Conservation (phyloP, 2,888 invertebrate species). For the Cryptocheilus praepositus region DNA sequence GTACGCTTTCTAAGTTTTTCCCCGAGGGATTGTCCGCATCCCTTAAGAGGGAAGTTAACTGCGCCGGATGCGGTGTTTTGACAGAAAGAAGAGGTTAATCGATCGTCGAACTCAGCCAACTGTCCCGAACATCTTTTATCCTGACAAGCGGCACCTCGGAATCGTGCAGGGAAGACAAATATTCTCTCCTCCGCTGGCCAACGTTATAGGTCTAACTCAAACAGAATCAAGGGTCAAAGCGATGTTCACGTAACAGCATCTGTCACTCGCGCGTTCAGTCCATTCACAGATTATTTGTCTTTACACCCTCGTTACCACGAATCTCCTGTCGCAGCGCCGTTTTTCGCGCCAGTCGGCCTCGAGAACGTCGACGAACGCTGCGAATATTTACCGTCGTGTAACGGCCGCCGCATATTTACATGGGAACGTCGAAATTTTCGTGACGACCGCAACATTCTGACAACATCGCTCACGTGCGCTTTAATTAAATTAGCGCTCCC, state of each 20-base stretch:
- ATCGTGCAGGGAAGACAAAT: constrained; percentile 9
- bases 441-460: too few relatives aligned
- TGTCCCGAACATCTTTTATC: constrained; percentile 31
- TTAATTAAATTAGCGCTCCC: too few relatives aligned
- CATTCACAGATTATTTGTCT: too few relatives aligned
- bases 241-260: neutral
- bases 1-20: constrained; percentile 52
- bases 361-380: too few relatives aligned
- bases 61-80: constrained; percentile 55
- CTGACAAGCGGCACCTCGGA: constrained; percentile 21
- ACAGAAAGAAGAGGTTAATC: constrained; percentile 51
- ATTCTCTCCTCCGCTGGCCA: neutral
- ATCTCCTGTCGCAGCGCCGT: too few relatives aligned
- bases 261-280: constrained; percentile 9
- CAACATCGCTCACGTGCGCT: too few relatives aligned
- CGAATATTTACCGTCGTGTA: too few relatives aligned
- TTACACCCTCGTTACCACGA: too few relatives aligned
- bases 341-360: too few relatives aligned
- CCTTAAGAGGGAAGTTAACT: constrained; percentile 58
- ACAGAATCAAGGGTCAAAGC: constrained; percentile 1
- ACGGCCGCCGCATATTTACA: too few relatives aligned
- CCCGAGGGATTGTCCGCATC: constrained; percentile 39
- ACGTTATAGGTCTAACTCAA: constrained; percentile 1
- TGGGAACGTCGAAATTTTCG: too few relatives aligned
- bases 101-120: constrained; percentile 38